A percentile compares a stretch with the other conserved stretches of the same genome.
phyloP scores from a whole-genome alignment of 37 sponge, comb jelly and placozoan species.

The Aphrocallistes beatrix region DNA sequence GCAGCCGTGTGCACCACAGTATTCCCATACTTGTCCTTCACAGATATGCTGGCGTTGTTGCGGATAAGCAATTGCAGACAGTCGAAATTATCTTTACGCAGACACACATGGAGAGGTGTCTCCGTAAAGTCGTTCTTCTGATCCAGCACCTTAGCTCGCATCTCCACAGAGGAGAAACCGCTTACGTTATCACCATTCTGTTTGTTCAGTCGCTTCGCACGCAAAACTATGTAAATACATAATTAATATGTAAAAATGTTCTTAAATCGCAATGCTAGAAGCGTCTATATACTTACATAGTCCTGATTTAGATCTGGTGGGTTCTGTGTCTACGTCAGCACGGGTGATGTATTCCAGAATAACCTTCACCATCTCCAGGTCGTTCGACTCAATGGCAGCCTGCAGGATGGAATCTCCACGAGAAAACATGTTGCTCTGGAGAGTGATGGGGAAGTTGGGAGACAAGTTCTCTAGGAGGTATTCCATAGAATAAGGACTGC shows the following conservation, averaged over 20 bases:
- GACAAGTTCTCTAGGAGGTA: not conserved
- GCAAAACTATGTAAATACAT: too few species aligned
- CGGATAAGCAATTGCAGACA: not conserved
- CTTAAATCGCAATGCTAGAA: too few species aligned
- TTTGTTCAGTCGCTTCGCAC: too few species aligned
- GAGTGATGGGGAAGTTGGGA: not conserved
- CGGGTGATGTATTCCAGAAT: not conserved
- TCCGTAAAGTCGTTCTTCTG: conserved; percentile 1
- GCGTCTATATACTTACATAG: too few species aligned
- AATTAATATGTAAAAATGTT: too few species aligned
- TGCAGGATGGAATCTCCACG: not conserved
- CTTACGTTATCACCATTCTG: too few species aligned
- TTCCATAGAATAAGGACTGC: not conserved
- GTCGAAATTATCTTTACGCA: not conserved
- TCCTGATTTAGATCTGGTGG: too few species aligned
- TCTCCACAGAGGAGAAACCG: too few species aligned
- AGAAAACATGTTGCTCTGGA: not conserved
- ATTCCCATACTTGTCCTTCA: not conserved
- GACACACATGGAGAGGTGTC: not conserved
- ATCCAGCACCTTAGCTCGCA: not conserved
- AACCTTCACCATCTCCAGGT: not conserved
- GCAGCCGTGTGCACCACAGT: conserved; percentile 6
- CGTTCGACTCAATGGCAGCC: not conserved
- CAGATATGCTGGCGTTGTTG: not conserved
- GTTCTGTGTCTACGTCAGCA: not conserved